A percentile compares a stretch with the other conserved stretches of the same genome.
Evolutionary conservation across 2,113 vertebrate genomes (phyloP).

Genomic region (Alexandromys fortis): DNA sequence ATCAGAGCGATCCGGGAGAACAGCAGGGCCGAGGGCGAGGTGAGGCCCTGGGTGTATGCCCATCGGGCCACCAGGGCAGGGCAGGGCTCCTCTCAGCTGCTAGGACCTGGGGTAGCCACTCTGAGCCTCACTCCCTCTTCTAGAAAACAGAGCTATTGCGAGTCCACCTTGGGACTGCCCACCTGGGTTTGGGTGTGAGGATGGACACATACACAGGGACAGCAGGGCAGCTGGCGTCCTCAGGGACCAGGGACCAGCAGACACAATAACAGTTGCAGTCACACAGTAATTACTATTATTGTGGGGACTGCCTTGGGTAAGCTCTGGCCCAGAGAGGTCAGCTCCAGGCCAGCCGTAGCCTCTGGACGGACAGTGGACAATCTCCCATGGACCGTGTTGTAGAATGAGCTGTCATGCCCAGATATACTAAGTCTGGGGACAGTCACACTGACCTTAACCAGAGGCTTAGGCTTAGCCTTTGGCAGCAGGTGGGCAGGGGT

Average conservation of each 20-base stretch:
- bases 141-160: not conserved
- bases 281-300: not conserved
- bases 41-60: constrained; percentile 84
- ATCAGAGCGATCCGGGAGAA: constrained; percentile 96
- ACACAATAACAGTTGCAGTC: not conserved
- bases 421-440: not conserved
- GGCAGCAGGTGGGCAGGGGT: not conserved
- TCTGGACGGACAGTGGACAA: not conserved
- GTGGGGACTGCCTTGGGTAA: not conserved
- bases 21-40: constrained; percentile 97
- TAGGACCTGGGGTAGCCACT: not conserved
- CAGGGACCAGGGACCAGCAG: not conserved
- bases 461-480: constrained; percentile 21
- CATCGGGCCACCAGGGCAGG: not conserved
- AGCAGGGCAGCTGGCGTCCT: not conserved
- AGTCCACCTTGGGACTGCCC: rapidly evolving
- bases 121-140: constrained; percentile 51
- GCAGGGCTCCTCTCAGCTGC: not conserved
- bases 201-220: not conserved
- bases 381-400: not conserved
- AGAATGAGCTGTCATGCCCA: not conserved
- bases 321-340: constrained; percentile 26
- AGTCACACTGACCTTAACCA: constrained; percentile 37
- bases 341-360: not conserved
- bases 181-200: not conserved